Evolutionary conservation across 1,140 invertebrate genomes (phyloP), one percentile per base, ranked within the genome.

Genomic region (Apis florea): DNA sequence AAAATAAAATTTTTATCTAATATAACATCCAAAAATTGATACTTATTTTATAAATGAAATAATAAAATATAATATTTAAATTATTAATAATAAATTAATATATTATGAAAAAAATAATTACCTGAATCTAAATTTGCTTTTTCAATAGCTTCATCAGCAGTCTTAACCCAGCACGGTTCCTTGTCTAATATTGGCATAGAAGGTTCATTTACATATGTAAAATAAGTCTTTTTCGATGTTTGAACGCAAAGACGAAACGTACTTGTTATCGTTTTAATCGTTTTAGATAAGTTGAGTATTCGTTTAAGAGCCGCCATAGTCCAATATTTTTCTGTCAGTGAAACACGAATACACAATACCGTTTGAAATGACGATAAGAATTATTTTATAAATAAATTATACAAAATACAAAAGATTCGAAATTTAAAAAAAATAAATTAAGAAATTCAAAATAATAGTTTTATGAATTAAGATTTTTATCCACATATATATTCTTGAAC

Each of bases 151-250:
- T 94, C 93, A n/a, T 94, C 93, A 21, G 93, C 87, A 49, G 83
- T 90, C 24, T 91, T 88, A 0, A 93, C 69, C 91, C 90, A 93
- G 31, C 85, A 88, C 10, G 94, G 93, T 58, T 94, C 86, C 49
- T 90, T 92, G 40, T 89, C 83, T 0, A 91, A 90, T 56, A 94
- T 92, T 12, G 92, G 92, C 87, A 92, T 92, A 0, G 94, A 90
- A 0, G 94, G 94, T 81, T 95, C 94, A 51, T 93, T 94, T 31
- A 93, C 91, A 63, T 95, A 94, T 0, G 94, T 94, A 81, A 93
- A 94, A 88, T 93, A 95, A 17, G 74, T 94, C 79, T 94, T 94
- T 73, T 93, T 94, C 2, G 92, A 77, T 6, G 89, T 69, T 67
- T 82, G 80, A 1, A 86, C 75, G 24, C 81, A 86, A 3, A 87